Conservation (phyloP, 23 tunicate genomes). For the Clavelina lepadiformis region DNA sequence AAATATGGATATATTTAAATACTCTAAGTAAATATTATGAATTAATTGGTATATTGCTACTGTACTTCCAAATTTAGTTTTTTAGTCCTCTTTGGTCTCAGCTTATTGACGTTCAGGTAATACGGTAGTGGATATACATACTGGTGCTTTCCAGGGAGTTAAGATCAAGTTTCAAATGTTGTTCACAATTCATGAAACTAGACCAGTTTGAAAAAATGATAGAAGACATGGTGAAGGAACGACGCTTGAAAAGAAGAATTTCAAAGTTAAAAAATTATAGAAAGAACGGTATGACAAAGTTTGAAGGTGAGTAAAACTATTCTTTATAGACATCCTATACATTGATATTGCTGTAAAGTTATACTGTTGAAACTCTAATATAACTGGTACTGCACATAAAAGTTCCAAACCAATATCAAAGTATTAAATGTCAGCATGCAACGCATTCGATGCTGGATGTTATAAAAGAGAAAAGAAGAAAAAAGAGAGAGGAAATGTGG, state of each 20-base stretch:
- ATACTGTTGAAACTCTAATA: no score
- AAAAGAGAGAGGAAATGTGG: constrained; percentile 9
- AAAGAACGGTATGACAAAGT: constrained; percentile 67
- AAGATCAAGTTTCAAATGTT: constrained; percentile 23
- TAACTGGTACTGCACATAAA: no score
- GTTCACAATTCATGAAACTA: constrained; percentile 74
- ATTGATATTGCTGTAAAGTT: no score
- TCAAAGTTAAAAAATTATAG: constrained; percentile 54
- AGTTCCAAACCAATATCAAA: constrained; percentile 4
- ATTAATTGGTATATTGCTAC: no score
- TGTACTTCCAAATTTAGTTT: no score
- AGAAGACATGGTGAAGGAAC: constrained; percentile 39
- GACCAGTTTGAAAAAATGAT: constrained; percentile 53
- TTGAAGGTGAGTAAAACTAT: constrained; percentile 27
- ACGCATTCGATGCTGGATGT: constrained; percentile 19
- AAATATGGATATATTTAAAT: no score
- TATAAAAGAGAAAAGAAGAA: constrained; percentile 8
- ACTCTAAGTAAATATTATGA: no score
- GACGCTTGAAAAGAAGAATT: constrained; percentile 43
- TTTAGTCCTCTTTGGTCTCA: no score
- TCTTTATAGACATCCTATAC: neutral
- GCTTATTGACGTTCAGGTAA: no score
- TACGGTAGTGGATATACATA: no score
- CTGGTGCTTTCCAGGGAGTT: constrained; percentile 31
- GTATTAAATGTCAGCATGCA: constrained; percentile 9